Conservation (phyloP, 2,797 vertebrate species). For the Liasis olivaceus region DNA sequence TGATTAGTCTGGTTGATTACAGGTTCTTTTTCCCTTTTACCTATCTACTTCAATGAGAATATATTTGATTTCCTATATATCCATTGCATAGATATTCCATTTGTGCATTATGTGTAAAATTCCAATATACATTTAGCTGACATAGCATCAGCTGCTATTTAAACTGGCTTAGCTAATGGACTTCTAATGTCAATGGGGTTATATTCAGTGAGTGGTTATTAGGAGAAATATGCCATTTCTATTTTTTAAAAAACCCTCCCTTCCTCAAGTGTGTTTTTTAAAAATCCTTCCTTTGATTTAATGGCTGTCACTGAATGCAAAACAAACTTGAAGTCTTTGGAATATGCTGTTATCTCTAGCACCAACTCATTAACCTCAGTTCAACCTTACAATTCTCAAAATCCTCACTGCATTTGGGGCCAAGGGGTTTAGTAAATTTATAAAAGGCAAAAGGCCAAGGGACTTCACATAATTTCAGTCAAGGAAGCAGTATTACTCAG, state of each 20-base stretch:
- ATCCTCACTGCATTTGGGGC: conserved; percentile 50
- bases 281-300: conserved; percentile 82
- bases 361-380: conserved; percentile 70
- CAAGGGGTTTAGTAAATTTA: conserved; percentile 44
- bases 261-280: conserved; percentile 76
- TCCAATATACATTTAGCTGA: conserved; percentile 80
- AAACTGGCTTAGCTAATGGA: conserved; percentile 88
- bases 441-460: conserved; percentile 33
- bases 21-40: conserved; percentile 61
- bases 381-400: conserved; percentile 55
- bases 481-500: conserved; percentile 18
- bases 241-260: conserved; percentile 70
- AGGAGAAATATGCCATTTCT: conserved; percentile 77
- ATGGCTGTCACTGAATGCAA: conserved; percentile 79
- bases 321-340: conserved; percentile 74
- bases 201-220: conserved; percentile 78
- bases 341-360: conserved; percentile 77
- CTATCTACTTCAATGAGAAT: conserved; percentile 68
- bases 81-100: conserved; percentile 68
- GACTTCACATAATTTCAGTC: conserved; percentile 15
- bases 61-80: conserved; percentile 77
- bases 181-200: conserved; percentile 87
- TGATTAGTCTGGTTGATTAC: conserved; percentile 70
- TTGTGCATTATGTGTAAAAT: conserved; percentile 73
- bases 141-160: conserved; percentile 83